These are phyloP conservation scores for Esox masquinongy DNA, from an alignment of 2,797 vertebrate genomes.

Conservation along the genomic window DNA sequence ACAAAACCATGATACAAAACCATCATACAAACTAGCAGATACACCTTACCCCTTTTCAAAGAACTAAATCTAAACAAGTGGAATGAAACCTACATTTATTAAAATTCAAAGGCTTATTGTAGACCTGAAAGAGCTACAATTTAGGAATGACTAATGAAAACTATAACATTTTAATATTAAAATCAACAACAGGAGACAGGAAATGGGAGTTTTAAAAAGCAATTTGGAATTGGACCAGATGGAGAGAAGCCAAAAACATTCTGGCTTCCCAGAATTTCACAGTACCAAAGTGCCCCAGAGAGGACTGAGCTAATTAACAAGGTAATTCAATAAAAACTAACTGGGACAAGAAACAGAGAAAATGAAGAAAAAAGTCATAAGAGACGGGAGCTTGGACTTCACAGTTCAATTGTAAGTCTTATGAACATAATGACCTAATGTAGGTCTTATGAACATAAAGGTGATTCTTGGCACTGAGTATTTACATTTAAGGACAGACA, in stretches of 20 bases:
- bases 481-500: neutral
- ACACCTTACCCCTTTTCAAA: neutral
- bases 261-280: constrained; percentile 6
- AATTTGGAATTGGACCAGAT: neutral
- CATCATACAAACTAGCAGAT: too few relatives aligned
- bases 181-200: neutral
- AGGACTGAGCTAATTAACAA: constrained; percentile 24
- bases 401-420: neutral
- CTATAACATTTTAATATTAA: neutral
- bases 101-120: neutral
- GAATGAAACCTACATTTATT: neutral
- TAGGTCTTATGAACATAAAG: neutral
- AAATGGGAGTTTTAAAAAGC: neutral
- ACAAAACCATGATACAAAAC: neutral
- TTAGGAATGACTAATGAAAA: neutral
- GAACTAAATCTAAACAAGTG: neutral
- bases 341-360: constrained; percentile 2
- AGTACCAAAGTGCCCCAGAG: constrained; percentile 10
- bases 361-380: neutral
- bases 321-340: constrained; percentile 25
- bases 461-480: neutral
- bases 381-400: neutral
- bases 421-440: neutral
- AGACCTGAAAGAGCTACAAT: neutral
- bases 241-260: neutral